Evolutionary conservation across 2,113 vertebrate species (phyloP), one percentile per base, ranked within the genome.

Genomic region (Galemys pyrenaicus): DNA sequence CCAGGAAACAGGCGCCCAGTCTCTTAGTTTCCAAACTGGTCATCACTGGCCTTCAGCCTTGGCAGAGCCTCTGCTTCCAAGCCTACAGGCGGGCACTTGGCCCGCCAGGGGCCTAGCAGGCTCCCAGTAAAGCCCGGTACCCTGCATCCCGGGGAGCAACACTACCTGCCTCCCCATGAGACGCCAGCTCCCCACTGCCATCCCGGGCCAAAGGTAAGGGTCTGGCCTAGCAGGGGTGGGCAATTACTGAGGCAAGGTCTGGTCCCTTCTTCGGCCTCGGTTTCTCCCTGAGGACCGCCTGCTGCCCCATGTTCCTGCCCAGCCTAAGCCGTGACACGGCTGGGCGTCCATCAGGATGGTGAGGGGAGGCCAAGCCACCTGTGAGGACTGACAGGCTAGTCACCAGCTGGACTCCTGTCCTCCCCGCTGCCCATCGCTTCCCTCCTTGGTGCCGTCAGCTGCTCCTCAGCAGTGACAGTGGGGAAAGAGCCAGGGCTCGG

Each of bases 401-500:
- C 28, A 0, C 65, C 51, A 83, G 51, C 83, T 77, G 83, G 87
- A 39, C 32, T 37, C n/a, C 60, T 44, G 30, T 26, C 16, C 56
- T 44, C 54, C 16, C 13, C 32, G 44, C 24, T 37, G 62, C 49
- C 78, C 70, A 28, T 91, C 65, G 6, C 20, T 51, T 51, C 54
- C 91, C 64, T 90, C 74, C 44, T 44, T 65, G 78, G 88, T 92
- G 96, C 92, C 94, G 94, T 93, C 94, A n/a, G 13, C 91, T 95
- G 87, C 87, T 89, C 4, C 13, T 77, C 60, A 74, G 92, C 64
- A n/a, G 89, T 19, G 82, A 90, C 89, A 75, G 39, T 9, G 49
- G 83, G 95, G 60, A 80, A 87, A 81, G 81, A 94, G 87, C 91
- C 19, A 5, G 19, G 46, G 13, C 49, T 67, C 73, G 24, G 56